Percentiles rank a stretch among this genome's conserved stretches.
phyloP scores from a whole-genome alignment of 2,113 vertebrate genomes.

The Petrocephalus zakoni region DNA sequence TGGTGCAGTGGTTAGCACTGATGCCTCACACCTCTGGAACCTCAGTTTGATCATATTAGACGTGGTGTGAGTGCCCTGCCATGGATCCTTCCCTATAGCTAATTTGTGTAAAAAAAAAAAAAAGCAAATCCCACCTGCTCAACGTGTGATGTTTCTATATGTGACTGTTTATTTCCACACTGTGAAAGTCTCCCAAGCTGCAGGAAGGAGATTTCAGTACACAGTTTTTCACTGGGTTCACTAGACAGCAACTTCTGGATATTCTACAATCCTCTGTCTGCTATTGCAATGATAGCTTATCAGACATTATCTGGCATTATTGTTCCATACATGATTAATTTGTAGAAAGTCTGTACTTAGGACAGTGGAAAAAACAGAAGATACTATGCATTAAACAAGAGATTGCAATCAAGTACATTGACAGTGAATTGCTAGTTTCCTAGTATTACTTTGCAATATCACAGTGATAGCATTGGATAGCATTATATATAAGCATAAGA shows the following conservation, averaged over 20 bases:
- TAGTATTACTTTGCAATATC: neutral
- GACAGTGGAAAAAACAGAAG: neutral
- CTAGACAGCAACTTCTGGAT: neutral
- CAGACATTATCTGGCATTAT: neutral
- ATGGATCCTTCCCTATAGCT: too few relatives aligned
- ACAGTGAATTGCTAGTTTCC: neutral
- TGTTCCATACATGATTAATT: neutral
- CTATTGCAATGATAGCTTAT: neutral
- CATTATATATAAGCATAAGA: neutral
- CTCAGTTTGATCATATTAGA: too few relatives aligned
- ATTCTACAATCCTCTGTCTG: neutral
- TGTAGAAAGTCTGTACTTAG: neutral
- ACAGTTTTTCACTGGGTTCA: neutral
- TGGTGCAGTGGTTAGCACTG: neutral
- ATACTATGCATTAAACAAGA: neutral
- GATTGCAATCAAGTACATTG: neutral
- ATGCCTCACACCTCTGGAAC: neutral
- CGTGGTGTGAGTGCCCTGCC: too few relatives aligned
- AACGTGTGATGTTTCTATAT: neutral
- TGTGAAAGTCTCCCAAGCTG: neutral
- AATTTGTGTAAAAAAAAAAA: neutral
- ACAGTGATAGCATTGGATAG: neutral
- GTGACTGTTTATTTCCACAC: neutral
- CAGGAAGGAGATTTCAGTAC: neutral
- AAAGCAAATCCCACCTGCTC: neutral